Conservation (phyloP, 2,113 vertebrate genomes). For the Emydocephalus ijimae region DNA sequence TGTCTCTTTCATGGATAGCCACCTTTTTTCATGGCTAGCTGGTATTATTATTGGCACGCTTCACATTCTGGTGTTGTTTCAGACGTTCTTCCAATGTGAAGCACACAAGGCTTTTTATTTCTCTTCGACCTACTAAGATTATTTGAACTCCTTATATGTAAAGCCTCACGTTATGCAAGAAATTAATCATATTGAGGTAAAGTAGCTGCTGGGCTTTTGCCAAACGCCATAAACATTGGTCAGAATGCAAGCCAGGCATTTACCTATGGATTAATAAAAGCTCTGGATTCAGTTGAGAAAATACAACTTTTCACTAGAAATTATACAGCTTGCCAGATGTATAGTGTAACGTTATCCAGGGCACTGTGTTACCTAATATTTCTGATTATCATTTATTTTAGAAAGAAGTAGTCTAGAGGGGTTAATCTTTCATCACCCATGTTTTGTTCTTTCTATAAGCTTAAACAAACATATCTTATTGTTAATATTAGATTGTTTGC, state of each 20-base stretch:
- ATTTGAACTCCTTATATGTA: slow-evolving; percentile 68
- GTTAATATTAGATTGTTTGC: not conserved
- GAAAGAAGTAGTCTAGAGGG: slow-evolving; percentile 64
- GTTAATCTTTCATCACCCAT: slow-evolving; percentile 64
- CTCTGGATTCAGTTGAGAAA: slow-evolving; percentile 65
- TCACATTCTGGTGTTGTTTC: slow-evolving; percentile 76
- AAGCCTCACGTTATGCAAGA: slow-evolving; percentile 69
- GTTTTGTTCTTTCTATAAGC: slow-evolving; percentile 28
- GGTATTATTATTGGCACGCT: slow-evolving; percentile 53
- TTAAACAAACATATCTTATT: not conserved
- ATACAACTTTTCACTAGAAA: slow-evolving; percentile 73
- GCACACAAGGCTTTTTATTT: slow-evolving; percentile 66
- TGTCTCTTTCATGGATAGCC: slow-evolving; percentile 33
- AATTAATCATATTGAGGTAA: slow-evolving; percentile 78
- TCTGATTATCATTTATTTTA: slow-evolving; percentile 27
- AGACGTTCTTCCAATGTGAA: slow-evolving; percentile 74
- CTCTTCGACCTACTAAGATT: slow-evolving; percentile 63
- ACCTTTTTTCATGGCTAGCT: slow-evolving; percentile 48
- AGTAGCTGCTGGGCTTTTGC: slow-evolving; percentile 78
- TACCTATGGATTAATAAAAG: slow-evolving; percentile 70
- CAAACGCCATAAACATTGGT: slow-evolving; percentile 78
- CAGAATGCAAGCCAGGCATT: slow-evolving; percentile 70
- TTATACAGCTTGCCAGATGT: slow-evolving; percentile 74
- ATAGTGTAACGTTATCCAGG: slow-evolving; percentile 70
- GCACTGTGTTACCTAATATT: slow-evolving; percentile 70